phyloP scores from a whole-genome alignment of 1,140 invertebrate species.

The Leptonema lineaticorne region DNA sequence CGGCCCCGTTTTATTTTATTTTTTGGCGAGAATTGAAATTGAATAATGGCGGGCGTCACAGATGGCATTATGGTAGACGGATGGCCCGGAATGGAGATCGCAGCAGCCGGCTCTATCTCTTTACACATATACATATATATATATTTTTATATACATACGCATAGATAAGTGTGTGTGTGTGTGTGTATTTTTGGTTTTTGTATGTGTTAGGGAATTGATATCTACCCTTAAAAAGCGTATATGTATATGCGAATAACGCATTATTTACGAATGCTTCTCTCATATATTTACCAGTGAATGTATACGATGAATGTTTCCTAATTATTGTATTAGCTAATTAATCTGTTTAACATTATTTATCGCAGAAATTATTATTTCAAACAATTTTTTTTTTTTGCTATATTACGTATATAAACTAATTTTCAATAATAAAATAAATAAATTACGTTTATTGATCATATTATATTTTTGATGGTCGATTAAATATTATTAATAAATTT shows the following conservation, averaged over 20 bases:
- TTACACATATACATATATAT: conserved; percentile 19
- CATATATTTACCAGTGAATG: neutral
- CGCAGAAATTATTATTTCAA: too few species aligned
- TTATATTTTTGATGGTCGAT: too few species aligned
- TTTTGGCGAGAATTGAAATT: conserved; percentile 54
- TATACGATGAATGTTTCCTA: too few species aligned
- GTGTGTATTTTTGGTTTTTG: neutral
- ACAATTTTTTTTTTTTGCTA: too few species aligned
- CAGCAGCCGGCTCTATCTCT: conserved; percentile 44
- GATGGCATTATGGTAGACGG: conserved; percentile 57
- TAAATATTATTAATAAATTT: too few species aligned
- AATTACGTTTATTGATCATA: too few species aligned
- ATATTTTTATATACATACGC: neutral
- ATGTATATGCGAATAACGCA: conserved; percentile 8
- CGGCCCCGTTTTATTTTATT: conserved; percentile 43
- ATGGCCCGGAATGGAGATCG: conserved; percentile 52
- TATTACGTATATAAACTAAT: too few species aligned
- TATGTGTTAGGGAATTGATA: conserved; percentile 5
- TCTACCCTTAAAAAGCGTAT: neutral
- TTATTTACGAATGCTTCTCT: conserved; percentile 8
- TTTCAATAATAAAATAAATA: too few species aligned
- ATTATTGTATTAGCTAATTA: too few species aligned
- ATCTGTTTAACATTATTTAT: too few species aligned
- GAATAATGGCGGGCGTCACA: conserved; percentile 55
- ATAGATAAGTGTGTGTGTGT: neutral